These are phyloP conservation scores for Volucella inanis DNA, from an alignment of 2,888 invertebrate genomes.

Conservation along the genomic window DNA sequence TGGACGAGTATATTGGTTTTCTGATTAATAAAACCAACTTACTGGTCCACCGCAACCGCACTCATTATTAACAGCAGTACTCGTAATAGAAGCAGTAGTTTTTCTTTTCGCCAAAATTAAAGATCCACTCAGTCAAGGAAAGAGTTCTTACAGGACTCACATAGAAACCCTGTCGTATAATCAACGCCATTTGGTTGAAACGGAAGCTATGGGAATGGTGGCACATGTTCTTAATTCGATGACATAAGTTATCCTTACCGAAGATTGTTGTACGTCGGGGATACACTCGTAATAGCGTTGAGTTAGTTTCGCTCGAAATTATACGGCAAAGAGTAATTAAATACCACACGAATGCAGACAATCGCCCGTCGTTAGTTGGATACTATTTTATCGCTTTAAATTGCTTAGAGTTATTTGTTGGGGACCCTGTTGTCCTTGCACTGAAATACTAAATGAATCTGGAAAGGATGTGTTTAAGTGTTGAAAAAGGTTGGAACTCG, in stretches of 20 bases:
- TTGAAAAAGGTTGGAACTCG: too few relatives aligned
- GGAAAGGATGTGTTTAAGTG: too few relatives aligned
- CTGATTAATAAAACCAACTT: conserved; percentile 26
- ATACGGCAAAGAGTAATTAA: conserved; percentile 19
- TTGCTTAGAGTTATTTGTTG: not conserved
- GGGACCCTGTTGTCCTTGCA: too few relatives aligned
- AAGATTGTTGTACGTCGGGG: conserved; percentile 1
- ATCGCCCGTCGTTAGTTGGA: not conserved
- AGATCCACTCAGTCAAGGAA: conserved; percentile 9
- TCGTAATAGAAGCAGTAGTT: not conserved
- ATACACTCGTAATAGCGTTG: conserved; percentile 5
- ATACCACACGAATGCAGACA: conserved; percentile 15
- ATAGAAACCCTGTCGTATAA: not conserved
- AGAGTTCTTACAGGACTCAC: not conserved
- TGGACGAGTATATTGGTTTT: conserved; percentile 18
- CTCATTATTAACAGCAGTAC: conserved; percentile 20
- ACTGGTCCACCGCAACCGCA: not conserved
- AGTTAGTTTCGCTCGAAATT: conserved; percentile 15
- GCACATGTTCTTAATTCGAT: conserved; percentile 35
- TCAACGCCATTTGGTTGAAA: not conserved
- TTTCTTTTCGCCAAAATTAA: conserved; percentile 24
- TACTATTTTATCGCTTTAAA: conserved; percentile 12
- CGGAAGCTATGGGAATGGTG: conserved; percentile 17
- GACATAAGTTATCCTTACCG: conserved; percentile 23
- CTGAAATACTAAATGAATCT: too few relatives aligned